phyloP scores from a whole-genome alignment of 1,140 invertebrate genomes.

The Heliconius eleuchia region DNA sequence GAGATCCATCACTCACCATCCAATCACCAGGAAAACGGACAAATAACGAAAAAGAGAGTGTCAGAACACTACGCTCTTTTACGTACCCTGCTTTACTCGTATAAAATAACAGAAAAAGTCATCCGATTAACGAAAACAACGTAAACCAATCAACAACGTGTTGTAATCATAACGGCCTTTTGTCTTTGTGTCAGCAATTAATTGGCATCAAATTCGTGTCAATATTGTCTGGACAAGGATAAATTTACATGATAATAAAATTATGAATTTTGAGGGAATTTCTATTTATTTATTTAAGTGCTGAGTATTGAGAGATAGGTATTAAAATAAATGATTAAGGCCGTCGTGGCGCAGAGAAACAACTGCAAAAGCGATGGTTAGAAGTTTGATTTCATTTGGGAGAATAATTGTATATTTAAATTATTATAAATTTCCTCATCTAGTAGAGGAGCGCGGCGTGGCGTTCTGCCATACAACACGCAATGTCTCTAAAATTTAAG shows the following conservation, averaged over 20 bases:
- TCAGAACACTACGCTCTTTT: neutral
- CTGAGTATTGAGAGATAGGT: neutral
- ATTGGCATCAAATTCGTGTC: constrained; percentile 8
- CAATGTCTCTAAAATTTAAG: too few relatives aligned
- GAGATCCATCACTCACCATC: too few relatives aligned
- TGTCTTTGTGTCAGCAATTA: constrained; percentile 6
- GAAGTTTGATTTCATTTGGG: neutral
- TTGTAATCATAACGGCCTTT: constrained; percentile 10
- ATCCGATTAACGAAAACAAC: constrained; percentile 1
- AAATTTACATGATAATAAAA: constrained; percentile 3
- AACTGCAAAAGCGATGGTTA: neutral
- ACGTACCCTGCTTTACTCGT: neutral
- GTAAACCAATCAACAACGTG: constrained; percentile 2
- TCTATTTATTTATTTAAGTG: neutral
- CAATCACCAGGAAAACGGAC: too few relatives aligned
- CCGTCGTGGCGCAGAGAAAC: too few relatives aligned
- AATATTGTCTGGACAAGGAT: constrained; percentile 5
- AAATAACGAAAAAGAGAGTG: neutral
- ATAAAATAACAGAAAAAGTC: neutral
- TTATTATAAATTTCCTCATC: too few relatives aligned
- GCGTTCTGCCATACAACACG: too few relatives aligned
- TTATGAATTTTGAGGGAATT: neutral
- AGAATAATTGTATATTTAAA: too few relatives aligned
- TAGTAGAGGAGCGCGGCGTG: too few relatives aligned
- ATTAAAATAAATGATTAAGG: too few relatives aligned